These are phyloP conservation scores for Paramormyrops hopkinsi DNA, from an alignment of 2,797 vertebrate species.

Conservation along the genomic window DNA sequence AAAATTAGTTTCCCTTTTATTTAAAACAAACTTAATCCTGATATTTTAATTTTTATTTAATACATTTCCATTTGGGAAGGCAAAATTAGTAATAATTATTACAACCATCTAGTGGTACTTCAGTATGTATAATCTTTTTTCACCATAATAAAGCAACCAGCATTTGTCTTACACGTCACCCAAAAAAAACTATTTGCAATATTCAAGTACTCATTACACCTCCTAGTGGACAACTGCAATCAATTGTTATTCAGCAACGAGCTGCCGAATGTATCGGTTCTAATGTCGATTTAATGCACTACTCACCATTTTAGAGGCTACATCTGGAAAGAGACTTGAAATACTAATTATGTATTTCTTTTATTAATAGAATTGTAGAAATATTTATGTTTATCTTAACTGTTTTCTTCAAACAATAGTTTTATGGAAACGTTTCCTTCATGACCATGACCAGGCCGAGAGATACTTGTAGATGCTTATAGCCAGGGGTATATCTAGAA, in stretches of 20 bases:
- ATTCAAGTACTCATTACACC: neutral
- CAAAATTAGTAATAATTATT: neutral
- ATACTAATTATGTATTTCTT: neutral
- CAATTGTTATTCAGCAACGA: neutral
- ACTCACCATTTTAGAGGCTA: neutral
- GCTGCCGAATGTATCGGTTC: neutral
- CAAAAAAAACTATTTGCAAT: neutral
- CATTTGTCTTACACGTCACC: neutral
- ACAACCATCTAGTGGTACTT: neutral
- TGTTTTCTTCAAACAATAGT: neutral
- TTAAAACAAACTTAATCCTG: neutral
- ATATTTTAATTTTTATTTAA: neutral
- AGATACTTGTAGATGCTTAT: neutral
- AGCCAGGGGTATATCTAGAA: neutral
- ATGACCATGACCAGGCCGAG: neutral
- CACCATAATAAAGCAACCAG: neutral
- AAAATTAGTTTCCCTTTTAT: neutral
- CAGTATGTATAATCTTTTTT: neutral
- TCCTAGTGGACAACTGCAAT: neutral
- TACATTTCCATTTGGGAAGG: neutral
- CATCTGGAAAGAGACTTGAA: neutral
- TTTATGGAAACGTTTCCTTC: neutral
- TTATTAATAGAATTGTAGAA: neutral
- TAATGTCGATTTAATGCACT: neutral
- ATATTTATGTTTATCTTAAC: neutral